Conservation (phyloP, 2,797 vertebrate species). For the Scomberomorus guttatus region DNA sequence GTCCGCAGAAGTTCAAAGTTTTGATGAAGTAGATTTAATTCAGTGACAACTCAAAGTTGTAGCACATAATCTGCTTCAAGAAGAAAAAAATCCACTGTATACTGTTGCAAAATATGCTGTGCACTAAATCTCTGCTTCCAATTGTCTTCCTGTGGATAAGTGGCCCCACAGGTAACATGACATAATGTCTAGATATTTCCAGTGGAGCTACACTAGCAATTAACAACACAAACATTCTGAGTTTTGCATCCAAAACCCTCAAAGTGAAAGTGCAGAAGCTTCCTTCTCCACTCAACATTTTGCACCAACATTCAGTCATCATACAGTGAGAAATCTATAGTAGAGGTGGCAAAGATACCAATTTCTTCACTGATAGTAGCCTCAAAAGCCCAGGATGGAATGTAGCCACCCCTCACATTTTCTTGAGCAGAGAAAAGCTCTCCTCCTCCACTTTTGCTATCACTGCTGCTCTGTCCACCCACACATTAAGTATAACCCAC, state of each 20-base stretch:
- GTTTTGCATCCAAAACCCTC: background rate
- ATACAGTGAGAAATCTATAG: background rate
- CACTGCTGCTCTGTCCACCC: constrained; percentile 39
- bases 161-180: constrained; percentile 4
- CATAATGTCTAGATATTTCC: constrained; percentile 13
- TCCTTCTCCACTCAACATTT: constrained; percentile 7
- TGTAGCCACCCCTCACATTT: constrained; percentile 34
- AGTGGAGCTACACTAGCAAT: background rate
- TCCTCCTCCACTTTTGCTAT: constrained; percentile 47
- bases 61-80: background rate
- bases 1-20: constrained; percentile 20
- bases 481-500: constrained; percentile 29
- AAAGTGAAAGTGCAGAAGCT: constrained; percentile 2
- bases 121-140: background rate
- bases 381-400: constrained; percentile 43
- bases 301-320: background rate
- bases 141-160: constrained; percentile 6
- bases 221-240: constrained; percentile 14
- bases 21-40: constrained; percentile 38
- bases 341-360: background rate
- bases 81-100: background rate
- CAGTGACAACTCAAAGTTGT: background rate
- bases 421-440: constrained; percentile 26
- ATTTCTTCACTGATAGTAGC: background rate
- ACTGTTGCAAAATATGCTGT: constrained; percentile 10